Base-by-base conservation (phyloP, 2,797 vertebrate species). In the Sebastiscus tertius region DNA sequence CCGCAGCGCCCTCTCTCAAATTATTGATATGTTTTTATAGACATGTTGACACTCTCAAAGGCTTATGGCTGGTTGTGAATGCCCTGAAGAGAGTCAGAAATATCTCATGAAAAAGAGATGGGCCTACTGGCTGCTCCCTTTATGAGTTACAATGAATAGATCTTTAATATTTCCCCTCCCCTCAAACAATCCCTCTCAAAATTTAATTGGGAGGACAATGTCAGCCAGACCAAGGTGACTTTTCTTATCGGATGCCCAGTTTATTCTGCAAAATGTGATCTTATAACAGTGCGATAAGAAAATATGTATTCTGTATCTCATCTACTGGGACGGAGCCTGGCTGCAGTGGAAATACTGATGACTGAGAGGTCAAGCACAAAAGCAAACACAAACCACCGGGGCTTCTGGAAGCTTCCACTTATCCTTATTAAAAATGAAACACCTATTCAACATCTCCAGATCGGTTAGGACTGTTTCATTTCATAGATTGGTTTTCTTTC, bases 321-420 rank as follows among this genome's bases (percentile, higher is more conserved):
- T 76, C 18, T 14, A 1, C 18, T 31, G 34, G 22, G 26, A 54
- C 9, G 13, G 4, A 70, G 58, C n/a, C 6, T 33, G 39, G 64
- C 16, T 66, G 58, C 4, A 34, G 5, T 42, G 54, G 14, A 82
- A 61, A 75, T 56, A 11, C 4, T 2, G 8, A 68, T 26, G 42
- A 61, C 36, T 34, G 42, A 52, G 18, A 73, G 60, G 68, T 84
- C 79, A 84, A 79, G 27, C n/a, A 75, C 27, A 75, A 65, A 75
- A 71, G 52, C 31, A 60, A 63, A 67, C 13, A 46, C 13, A 70
- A 68, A 72, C 54, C 20, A 52, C 16, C 3, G 12, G 18, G 8
- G 26, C 63, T 29, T 49, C 1, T 24, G 8, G 26, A 56, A 36
- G 34, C 6, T 18, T 66, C 46, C 16, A 33, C 27, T 65, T 49